Conservation (phyloP, 2,797 vertebrate genomes). For the Eidolon dupreanum region DNA sequence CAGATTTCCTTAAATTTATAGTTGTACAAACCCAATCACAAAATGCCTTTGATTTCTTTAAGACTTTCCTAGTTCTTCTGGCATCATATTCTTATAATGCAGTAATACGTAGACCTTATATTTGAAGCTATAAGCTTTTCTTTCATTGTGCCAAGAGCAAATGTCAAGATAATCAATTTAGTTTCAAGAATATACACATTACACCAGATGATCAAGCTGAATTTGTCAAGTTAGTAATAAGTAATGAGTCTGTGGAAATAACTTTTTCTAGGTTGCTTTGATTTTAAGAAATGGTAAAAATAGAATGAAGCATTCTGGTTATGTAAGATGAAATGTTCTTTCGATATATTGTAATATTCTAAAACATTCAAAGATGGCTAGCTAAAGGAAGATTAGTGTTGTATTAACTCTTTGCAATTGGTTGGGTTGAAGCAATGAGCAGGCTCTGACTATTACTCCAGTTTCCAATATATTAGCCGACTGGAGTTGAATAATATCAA, state of each 20-base stretch:
- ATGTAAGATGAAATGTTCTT: conserved; percentile 46
- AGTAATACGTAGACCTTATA: conserved; percentile 48
- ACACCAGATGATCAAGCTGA: conserved; percentile 58
- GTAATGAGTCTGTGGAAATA: conserved; percentile 62
- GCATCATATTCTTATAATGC: conserved; percentile 22
- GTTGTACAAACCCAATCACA: conserved; percentile 18
- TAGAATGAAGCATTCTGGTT: conserved; percentile 56
- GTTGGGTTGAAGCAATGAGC: not conserved
- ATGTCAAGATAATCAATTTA: conserved; percentile 63
- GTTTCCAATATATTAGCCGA: not conserved
- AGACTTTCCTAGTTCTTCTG: not conserved
- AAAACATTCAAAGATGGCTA: not conserved
- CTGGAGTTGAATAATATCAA: not conserved
- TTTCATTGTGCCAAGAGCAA: conserved; percentile 62
- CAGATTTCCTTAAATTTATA: conserved; percentile 23
- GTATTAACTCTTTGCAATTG: not conserved
- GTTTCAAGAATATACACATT: conserved; percentile 56
- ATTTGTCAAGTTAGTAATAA: conserved; percentile 67
- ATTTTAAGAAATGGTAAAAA: conserved; percentile 68
- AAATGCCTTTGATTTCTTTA: conserved; percentile 28
- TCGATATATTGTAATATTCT: conserved; percentile 36
- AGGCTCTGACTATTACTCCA: not conserved
- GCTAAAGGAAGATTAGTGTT: not conserved
- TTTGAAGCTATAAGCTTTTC: conserved; percentile 52
- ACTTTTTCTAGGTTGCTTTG: conserved; percentile 57